Evolutionary conservation across 2,113 vertebrate species (phyloP).

Genomic region (Saccopteryx bilineata): DNA sequence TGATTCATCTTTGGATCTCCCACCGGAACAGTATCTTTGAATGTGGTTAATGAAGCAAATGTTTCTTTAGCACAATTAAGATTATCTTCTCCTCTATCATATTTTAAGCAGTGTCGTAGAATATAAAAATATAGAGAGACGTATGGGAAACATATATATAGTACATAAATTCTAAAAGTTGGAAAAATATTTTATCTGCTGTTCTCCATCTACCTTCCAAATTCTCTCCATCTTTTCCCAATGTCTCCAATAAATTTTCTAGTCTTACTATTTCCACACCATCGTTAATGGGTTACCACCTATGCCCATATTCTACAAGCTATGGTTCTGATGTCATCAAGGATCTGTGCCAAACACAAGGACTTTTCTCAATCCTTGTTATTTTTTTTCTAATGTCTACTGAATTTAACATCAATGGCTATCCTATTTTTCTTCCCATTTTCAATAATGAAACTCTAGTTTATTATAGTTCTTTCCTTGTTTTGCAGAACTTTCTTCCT

Average conservation of each 20-base stretch:
- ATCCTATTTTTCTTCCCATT: neutral
- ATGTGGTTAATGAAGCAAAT: neutral
- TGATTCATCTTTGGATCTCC: neutral
- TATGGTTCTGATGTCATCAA: neutral
- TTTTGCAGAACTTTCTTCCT: neutral
- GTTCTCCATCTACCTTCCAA: neutral
- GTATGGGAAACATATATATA: neutral
- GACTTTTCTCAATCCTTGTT: neutral
- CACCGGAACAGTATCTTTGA: neutral
- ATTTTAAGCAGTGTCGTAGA: neutral
- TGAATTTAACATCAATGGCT: neutral
- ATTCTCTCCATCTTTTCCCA: constrained; percentile 5
- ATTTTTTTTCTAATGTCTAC: neutral
- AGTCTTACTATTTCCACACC: neutral
- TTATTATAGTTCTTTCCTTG: neutral
- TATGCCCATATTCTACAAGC: neutral
- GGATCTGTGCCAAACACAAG: neutral
- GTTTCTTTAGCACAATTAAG: neutral
- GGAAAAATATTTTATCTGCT: neutral
- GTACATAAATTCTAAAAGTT: neutral
- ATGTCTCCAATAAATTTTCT: neutral
- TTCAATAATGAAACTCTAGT: neutral
- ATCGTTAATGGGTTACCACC: neutral
- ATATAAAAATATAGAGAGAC: neutral
- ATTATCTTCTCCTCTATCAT: neutral